Base-by-base conservation (phyloP, 2,797 vertebrate genomes). In the Chaetodon trifasciatus region DNA sequence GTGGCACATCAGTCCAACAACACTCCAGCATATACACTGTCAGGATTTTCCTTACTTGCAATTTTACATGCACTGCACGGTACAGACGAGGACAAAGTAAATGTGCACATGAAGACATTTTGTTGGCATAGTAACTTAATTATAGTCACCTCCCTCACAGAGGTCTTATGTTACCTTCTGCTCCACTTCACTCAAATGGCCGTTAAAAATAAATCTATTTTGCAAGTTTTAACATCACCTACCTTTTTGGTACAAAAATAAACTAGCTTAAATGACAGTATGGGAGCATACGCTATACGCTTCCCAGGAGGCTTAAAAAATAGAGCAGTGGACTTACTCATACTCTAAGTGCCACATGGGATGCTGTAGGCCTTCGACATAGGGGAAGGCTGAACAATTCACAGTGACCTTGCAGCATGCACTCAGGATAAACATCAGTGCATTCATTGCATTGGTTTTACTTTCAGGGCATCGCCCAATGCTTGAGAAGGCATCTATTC, bases 131-230 rank as follows among this genome's bases (percentile, higher is more conserved):
- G 46, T 21, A 78, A 78, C 56, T 78, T 88, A 87, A 92, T 85
- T 85, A 89, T 70, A 81, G 50, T 78, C 53, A 55, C 68, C 73
- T 79, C 23, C 81, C 79, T 65, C 24, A 3, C 44, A 40, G 71
- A 70, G 61, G 62, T 86, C 47, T 74, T 21, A n/a, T 70, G 42
- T 86, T 83, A 58, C 74, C 60, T 65, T 79, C 77, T 88, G 60
- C 77, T 79, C 32, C 16, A 57, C 78, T 74, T 82, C 58, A 57
- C 49, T 85, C 76, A 87, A 80, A 76, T 47, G 40, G 42, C 64
- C 82, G 75, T 85, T 88, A 80, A 87, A 88, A 84, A 90, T 91
- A 85, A 60, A 81, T 79, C 60, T 76, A 6, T 78, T 80, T 77
- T 69, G 37, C 44, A 67, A 78, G 53, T 86, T 86, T 84, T 84